Conservation (phyloP, 2,797 vertebrate genomes). For the Ciconia nigra region DNA sequence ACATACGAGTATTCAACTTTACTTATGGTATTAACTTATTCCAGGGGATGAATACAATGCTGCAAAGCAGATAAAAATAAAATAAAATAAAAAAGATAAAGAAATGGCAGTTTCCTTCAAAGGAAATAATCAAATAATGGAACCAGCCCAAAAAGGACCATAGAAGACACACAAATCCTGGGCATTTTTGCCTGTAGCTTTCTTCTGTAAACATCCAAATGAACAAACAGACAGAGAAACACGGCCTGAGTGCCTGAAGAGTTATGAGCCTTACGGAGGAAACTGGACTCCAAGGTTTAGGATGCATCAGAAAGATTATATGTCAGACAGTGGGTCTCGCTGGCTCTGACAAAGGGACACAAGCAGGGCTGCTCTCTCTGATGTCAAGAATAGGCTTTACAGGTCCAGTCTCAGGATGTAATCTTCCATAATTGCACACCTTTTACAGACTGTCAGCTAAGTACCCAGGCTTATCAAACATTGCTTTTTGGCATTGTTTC, state of each 20-base stretch:
- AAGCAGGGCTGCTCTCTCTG: neutral
- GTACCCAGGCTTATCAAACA: neutral
- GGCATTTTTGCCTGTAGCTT: neutral
- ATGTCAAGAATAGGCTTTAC: neutral
- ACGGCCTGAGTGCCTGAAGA: neutral
- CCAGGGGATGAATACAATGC: neutral
- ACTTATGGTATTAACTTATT: neutral
- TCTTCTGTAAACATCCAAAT: neutral
- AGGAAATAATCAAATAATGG: neutral
- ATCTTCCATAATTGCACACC: neutral
- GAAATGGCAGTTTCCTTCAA: neutral
- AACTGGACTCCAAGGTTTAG: neutral
- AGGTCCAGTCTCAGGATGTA: neutral
- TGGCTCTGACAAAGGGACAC: neutral
- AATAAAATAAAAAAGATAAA: neutral
- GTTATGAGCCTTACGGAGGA: neutral
- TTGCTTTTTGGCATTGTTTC: neutral
- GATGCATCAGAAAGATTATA: neutral
- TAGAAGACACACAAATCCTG: neutral
- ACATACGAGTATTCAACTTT: rapidly evolving
- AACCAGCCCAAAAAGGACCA: neutral
- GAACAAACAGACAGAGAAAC: neutral
- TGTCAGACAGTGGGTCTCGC: neutral
- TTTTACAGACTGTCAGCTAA: neutral
- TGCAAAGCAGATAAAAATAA: neutral